These are phyloP conservation scores for Vicugna pacos DNA, from an alignment of 2,113 vertebrate species.

Conservation along the genomic window DNA sequence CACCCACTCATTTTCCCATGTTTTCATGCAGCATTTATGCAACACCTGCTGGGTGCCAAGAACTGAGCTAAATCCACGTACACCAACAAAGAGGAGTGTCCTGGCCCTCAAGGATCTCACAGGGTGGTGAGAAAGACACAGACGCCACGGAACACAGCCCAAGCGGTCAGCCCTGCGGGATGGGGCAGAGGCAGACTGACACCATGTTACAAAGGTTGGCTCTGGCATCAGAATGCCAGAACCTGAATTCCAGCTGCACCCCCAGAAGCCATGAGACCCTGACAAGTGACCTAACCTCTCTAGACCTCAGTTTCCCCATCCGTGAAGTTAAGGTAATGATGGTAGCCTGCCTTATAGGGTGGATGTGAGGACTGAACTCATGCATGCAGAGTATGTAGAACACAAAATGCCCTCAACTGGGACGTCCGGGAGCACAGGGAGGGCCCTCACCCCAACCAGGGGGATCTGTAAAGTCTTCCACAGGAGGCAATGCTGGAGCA, in stretches of 20 bases:
- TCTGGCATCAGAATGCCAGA: background rate
- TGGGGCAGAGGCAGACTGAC: fast-evolving
- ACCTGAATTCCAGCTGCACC: too few species aligned
- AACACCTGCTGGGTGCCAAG: background rate
- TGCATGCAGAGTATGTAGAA: background rate
- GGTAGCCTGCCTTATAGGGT: fast-evolving
- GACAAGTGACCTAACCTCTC: background rate
- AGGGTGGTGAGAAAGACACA: too few species aligned
- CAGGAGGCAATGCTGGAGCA: background rate
- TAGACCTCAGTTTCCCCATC: background rate
- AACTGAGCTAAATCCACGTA: background rate
- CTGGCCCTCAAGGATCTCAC: background rate
- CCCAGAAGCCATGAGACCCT: too few species aligned
- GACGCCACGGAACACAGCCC: fast-evolving
- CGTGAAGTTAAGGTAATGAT: background rate
- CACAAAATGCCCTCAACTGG: fast-evolving
- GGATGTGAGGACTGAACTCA: too few species aligned
- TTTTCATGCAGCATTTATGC: background rate
- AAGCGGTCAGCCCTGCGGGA: fast-evolving
- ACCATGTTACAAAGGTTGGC: fast-evolving
- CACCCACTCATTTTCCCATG: background rate
- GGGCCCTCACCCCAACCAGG: background rate
- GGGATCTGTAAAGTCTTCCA: background rate
- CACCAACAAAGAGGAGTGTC: background rate
- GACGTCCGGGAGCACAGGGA: fast-evolving